Evolutionary conservation across 2,113 vertebrate genomes (phyloP).

Genomic region (Labeo rohita): DNA sequence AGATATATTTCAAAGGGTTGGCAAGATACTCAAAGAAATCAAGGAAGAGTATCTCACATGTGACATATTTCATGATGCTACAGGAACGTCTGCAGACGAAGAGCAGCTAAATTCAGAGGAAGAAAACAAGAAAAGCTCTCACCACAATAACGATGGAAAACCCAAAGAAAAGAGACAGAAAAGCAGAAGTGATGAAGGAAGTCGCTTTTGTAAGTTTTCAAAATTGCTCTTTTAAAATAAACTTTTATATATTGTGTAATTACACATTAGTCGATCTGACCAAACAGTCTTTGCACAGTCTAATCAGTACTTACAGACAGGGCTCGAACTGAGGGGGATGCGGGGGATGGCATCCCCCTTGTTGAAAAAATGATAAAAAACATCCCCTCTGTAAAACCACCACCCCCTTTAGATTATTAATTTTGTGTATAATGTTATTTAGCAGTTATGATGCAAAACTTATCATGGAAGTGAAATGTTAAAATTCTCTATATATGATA

Average conservation of each 20-base stretch:
- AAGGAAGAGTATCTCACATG: not conserved
- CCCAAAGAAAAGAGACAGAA: not conserved
- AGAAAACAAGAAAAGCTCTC: not conserved
- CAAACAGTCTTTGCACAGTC: too few relatives aligned
- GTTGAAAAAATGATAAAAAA: not conserved
- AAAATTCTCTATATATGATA: too few relatives aligned
- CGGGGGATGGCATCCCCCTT: too few relatives aligned
- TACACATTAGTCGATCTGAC: too few relatives aligned
- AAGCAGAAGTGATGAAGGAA: not conserved
- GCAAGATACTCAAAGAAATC: not conserved
- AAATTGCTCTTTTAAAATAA: not conserved
- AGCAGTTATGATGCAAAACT: too few relatives aligned
- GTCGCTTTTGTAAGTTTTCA: not conserved
- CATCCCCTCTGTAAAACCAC: too few relatives aligned
- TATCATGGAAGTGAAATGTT: too few relatives aligned
- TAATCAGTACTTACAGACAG: too few relatives aligned
- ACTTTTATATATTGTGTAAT: not conserved
- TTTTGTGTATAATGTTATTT: too few relatives aligned
- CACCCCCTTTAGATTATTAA: too few relatives aligned
- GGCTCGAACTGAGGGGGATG: too few relatives aligned
- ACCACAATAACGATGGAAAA: not conserved
- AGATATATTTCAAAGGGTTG: not conserved
- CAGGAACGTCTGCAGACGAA: not conserved
- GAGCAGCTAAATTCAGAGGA: not conserved
- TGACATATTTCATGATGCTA: not conserved